phyloP scores from a whole-genome alignment of 2,888 invertebrate genomes.

The Timandra comae region DNA sequence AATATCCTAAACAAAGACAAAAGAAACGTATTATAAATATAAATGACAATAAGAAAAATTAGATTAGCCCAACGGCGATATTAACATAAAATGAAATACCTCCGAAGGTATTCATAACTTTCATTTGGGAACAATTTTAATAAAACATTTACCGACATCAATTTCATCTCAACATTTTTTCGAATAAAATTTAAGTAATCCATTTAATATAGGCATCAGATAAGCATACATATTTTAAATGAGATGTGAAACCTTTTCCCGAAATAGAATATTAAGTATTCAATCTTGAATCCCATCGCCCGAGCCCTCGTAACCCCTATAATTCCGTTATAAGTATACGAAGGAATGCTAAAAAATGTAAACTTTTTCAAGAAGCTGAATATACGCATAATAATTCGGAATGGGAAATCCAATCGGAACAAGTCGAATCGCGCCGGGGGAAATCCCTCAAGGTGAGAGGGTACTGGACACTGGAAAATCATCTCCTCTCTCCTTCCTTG shows the following conservation, averaged over 20 bases:
- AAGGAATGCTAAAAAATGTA: constrained; percentile 36
- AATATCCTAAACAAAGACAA: too few relatives aligned
- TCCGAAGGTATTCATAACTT: too few relatives aligned
- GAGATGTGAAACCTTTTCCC: constrained; percentile 14
- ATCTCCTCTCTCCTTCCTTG: constrained; percentile 56
- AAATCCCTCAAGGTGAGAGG: constrained; percentile 69
- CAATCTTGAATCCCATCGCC: constrained; percentile 30
- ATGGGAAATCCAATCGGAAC: constrained; percentile 65
- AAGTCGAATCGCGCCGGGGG: constrained; percentile 50
- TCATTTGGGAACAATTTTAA: not conserved
- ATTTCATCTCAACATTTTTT: too few relatives aligned
- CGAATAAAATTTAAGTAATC: constrained; percentile 7
- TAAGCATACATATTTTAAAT: constrained; percentile 14
- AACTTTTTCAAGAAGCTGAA: constrained; percentile 47
- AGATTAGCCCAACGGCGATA: too few relatives aligned
- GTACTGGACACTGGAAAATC: constrained; percentile 71
- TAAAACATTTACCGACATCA: constrained; percentile 2
- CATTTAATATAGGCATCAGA: constrained; percentile 11
- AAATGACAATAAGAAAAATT: too few relatives aligned
- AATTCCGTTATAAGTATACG: constrained; percentile 23
- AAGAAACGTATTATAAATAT: too few relatives aligned
- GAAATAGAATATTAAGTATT: constrained; percentile 30
- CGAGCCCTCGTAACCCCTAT: constrained; percentile 29
- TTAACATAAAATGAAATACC: not conserved
- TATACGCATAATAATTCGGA: constrained; percentile 67